Evolutionary conservation across 2,113 vertebrate genomes (phyloP), one percentile per base, ranked within the genome.

Genomic region (Vulpes ferrilata): DNA sequence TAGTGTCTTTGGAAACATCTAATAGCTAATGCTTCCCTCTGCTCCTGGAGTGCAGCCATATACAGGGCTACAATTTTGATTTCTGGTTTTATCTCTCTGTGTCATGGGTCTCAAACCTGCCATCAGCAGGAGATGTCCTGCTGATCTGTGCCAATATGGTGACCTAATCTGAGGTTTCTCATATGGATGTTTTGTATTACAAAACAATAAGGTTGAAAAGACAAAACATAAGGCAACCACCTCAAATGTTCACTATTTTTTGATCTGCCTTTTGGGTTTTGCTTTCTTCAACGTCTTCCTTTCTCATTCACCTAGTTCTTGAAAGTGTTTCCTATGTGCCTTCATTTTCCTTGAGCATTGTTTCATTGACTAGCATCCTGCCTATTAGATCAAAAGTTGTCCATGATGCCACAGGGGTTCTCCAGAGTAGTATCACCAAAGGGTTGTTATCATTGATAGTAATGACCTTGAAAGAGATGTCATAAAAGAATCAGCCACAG

Each of bases 321-420:
- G 15, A 51, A 55, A 96, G 38, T 73, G 1, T 78, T 85, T 86
- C 27, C 0, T 51, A 65, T 27, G 7, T 4, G 59, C 60, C 78
- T 91, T 82, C 84, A 95, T 95, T 93, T 96, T 71, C 82, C 83
- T 23, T 91, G 38, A 93, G 69, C 23, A 60, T 55, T 80, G 20
- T 88, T 96, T 94, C 97, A 57, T 85, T 94, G 57, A 84, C 67
- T 73, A 55, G 0, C 0, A 0, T 92, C 0, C 0, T 71, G 76
- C 88, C 96, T 96, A 5, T 82, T 71, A 73, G 83, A 59, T 16
- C 60, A 79, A 93, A 88, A 60, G 38, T 85, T 78, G 15, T 64
- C 32, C 25, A 23, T 35, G 30, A 82, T 87, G 55, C n/a, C 55
- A 82, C 23, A 86, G 43, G 51, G 20, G 1, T 78, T 79, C 35